Evolutionary conservation across 2,888 invertebrate species (phyloP).

Genomic region (Ellobium chinense): DNA sequence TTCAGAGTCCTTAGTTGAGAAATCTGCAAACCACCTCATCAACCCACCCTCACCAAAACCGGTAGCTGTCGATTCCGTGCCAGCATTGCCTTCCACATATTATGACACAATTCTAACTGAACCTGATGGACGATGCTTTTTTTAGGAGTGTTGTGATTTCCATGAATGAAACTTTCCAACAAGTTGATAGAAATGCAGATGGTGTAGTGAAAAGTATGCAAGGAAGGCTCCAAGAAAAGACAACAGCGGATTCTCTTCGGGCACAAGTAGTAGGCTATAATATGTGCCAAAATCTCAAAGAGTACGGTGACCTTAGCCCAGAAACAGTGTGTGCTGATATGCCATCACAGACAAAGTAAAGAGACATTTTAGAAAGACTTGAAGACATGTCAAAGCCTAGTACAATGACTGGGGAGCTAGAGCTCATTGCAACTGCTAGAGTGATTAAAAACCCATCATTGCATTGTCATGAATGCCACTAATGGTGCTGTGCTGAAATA

Average conservation of each 20-base stretch:
- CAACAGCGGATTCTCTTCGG: neutral
- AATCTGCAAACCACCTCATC: neutral
- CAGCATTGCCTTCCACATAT: neutral
- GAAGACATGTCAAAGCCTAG: neutral
- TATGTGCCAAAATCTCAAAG: neutral
- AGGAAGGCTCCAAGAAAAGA: neutral
- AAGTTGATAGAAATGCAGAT: neutral
- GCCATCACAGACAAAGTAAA: neutral
- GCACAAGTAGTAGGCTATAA: neutral
- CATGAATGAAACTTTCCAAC: neutral
- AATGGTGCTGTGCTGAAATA: neutral
- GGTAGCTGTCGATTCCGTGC: neutral
- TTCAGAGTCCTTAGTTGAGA: neutral
- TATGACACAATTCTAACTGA: neutral
- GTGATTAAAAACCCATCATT: neutral
- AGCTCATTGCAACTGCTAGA: neutral
- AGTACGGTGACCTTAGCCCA: neutral
- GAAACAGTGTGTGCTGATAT: neutral
- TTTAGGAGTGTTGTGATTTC: neutral
- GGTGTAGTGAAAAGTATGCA: neutral
- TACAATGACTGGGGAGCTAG: neutral
- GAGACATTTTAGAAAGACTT: neutral
- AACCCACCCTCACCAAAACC: neutral
- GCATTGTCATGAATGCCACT: neutral
- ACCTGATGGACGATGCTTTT: neutral